Conservation (phyloP, 1,140 invertebrate genomes). For the Orchesella cincta region DNA sequence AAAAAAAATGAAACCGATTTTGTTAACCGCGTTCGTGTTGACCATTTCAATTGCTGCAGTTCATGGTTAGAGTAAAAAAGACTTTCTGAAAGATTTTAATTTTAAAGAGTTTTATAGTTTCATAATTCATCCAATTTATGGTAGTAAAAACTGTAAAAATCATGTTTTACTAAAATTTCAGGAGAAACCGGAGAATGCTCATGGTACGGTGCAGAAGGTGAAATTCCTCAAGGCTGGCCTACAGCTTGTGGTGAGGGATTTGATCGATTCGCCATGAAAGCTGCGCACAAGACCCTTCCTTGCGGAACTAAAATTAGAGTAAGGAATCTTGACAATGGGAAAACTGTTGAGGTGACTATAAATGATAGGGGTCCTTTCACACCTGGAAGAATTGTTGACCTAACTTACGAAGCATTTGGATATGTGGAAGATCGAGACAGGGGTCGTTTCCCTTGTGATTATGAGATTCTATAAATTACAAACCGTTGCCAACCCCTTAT, state of each 20-base stretch:
- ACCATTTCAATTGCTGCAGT: no score
- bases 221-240: conserved; percentile 42
- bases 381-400: conserved; percentile 34
- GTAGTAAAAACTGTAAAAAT: background rate
- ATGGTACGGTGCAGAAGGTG: conserved; percentile 43
- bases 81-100: no score
- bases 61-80: no score
- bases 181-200: conserved; percentile 35
- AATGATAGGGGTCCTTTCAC: conserved; percentile 38
- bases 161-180: background rate
- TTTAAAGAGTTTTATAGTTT: no score
- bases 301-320: conserved; percentile 41
- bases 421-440: background rate
- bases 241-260: conserved; percentile 42
- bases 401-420: conserved; percentile 43
- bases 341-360: conserved; percentile 37
- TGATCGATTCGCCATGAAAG: conserved; percentile 37
- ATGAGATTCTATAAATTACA: conserved; percentile 25
- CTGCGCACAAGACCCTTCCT: conserved; percentile 36
- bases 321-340: conserved; percentile 32
- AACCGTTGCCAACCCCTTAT: no score
- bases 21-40: no score
- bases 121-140: no score
- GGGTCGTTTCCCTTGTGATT: conserved; percentile 8
- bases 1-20: no score